Evolutionary conservation across 2,888 invertebrate genomes (phyloP), one percentile per base, ranked within the genome.

Genomic region (Congeria kusceri): DNA sequence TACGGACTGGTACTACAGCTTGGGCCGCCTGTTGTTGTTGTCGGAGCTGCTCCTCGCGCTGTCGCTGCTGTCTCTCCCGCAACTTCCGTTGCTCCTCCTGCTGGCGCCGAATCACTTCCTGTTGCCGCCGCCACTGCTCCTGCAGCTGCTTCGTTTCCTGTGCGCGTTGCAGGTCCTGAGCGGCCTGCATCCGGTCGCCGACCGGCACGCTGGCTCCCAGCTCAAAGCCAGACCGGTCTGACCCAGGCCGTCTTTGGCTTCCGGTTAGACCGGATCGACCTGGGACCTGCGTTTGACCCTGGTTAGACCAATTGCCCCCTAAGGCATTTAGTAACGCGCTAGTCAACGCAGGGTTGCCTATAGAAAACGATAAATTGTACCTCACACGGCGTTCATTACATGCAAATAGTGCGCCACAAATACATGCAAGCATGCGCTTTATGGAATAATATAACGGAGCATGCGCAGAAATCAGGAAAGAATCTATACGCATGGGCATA

Each of bases 151-250:
- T 27, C 15, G 44, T 56, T 27, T 63, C 27, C 25, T 57, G 23
- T 27, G 27, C 18, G 46, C 49, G 29, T 32, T 61, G 49, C 53
- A 9, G 47, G 20, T 11, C 56, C 53, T 49, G 23, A 39, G 4
- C 9, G n/a, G 15, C 25, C 44, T 53, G 18, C 20, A 15, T 27
- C 53, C 53, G 7, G 32, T 49, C 57, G 13, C 71, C 64, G 25
- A 71, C 63, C 0, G 71, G 57, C 4, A 71, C 63, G 46, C 71
- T 71, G 5, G 71, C 71, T 7, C 71, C 71, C 13, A 71, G 44
- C 57, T 71, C 71, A 64, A 57, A 71, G 44, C 71, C 63, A 4
- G n/a, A 23, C 11, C n/a, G 3, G 28, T 57, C 32, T 3, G 32
- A 28, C 23, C 53, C 56, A 23, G 66, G 18, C 32, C 23, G 29